phyloP scores from a whole-genome alignment of 2,113 vertebrate species.

The Neolamprologus sp. region DNA sequence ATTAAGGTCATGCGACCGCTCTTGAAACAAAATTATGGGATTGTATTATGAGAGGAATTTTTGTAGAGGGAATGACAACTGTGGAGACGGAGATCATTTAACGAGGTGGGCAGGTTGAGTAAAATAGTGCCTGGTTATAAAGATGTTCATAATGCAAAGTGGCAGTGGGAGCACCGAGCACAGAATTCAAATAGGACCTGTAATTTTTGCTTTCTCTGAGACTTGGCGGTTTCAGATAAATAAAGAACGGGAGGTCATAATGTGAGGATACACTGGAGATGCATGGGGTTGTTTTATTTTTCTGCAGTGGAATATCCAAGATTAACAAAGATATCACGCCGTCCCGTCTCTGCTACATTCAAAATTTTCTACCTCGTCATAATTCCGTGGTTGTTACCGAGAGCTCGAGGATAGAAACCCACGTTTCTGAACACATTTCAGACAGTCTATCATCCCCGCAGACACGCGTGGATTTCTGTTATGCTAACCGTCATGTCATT shows the following conservation, averaged over 20 bases:
- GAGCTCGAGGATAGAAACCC: neutral
- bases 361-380: neutral
- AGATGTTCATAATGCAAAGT: neutral
- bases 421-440: neutral
- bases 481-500: neutral
- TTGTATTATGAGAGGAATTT: neutral
- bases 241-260: neutral
- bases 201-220: neutral
- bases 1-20: neutral
- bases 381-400: neutral
- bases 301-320: neutral
- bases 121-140: neutral
- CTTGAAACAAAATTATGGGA: neutral
- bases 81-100: neutral
- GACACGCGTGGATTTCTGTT: neutral
- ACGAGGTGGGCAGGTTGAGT: neutral
- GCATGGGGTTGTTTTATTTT: neutral
- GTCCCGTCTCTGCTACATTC: neutral
- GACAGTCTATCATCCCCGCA: neutral
- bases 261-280: neutral
- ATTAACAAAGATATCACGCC: neutral
- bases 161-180: neutral
- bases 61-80: neutral
- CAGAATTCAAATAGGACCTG: neutral
- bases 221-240: neutral